These are phyloP conservation scores for Pycnonotus jocosus DNA, from an alignment of 2,113 vertebrate species.

Conservation along the genomic window DNA sequence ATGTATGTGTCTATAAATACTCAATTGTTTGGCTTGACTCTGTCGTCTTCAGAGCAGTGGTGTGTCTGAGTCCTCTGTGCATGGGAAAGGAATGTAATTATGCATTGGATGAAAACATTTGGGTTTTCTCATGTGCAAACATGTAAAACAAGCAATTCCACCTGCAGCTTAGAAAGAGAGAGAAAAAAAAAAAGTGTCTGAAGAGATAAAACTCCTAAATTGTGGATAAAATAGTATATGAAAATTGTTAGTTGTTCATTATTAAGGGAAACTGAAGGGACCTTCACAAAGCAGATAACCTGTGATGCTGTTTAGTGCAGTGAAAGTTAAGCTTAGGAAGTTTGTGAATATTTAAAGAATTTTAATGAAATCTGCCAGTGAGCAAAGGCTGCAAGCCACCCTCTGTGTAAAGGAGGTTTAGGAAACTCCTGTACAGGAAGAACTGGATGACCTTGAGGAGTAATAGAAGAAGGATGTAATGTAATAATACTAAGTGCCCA, in stretches of 20 bases:
- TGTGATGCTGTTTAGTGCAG: neutral
- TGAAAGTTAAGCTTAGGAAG: neutral
- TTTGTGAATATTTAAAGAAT: slow-evolving; percentile 29
- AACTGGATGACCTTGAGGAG: slow-evolving; percentile 43
- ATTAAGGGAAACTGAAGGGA: neutral
- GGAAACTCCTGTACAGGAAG: neutral
- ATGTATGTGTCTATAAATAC: slow-evolving; percentile 1
- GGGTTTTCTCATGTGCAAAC: neutral
- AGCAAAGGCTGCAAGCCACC: neutral
- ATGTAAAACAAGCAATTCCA: neutral
- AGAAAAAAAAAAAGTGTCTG: neutral
- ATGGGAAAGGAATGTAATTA: neutral
- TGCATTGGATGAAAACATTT: neutral
- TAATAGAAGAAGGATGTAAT: slow-evolving; percentile 36
- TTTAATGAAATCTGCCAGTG: slow-evolving; percentile 18
- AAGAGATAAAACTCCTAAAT: neutral
- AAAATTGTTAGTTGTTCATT: neutral
- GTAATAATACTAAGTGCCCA: slow-evolving; percentile 49
- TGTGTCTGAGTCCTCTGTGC: neutral
- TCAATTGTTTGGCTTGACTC: neutral
- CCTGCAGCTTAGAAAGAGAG: neutral
- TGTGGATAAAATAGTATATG: neutral
- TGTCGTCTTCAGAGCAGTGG: neutral
- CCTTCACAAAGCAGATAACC: neutral
- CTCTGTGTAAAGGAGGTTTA: neutral